Base-by-base conservation (phyloP, 2,113 vertebrate species). In the Ifrita kowaldi region DNA sequence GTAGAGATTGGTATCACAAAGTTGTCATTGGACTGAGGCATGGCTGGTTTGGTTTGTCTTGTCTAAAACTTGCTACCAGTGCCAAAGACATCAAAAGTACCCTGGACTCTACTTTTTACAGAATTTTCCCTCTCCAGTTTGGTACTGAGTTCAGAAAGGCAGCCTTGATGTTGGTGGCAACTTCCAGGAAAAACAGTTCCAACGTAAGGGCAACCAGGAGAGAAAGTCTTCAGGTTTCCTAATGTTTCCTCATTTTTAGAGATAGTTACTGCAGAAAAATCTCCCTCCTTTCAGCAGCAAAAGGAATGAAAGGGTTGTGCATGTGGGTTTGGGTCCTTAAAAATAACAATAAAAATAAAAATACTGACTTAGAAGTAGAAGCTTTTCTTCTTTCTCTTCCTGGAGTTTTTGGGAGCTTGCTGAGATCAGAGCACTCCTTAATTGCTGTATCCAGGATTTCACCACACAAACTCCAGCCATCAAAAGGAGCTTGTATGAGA, bases 361-460 rank as follows among this genome's bases (percentile, higher is more conserved):
- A 42, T 16, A 74, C 12, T 70, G 77, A 44, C 71, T 84, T 67
- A 88, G 64, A 95, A 94, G 47, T 26, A 76, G 90, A 63, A 89
- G 68, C 27, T 84, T 87, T 90, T 89, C 50, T 86, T 88, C 86
- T 81, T 63, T 86, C 47, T 84, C 73, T 84, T 90, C 86, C 76
- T 56, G 52, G 47, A 88, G 89, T 33, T 50, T 84, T 57, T 9
- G 65, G 76, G 86, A 93, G 64, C 83, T 93, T 74, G 80, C 84
- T 95, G 95, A 92, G 89, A 95, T 93, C 91, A 93, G 89, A 95
- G 83, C 78, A 39, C 83, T 92, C 83, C 64, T 95, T 96, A 95
- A 97, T 95, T 95, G 89, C 95, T 89, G 42, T 5, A 87, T 59
- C 60, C 84, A 93, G 63, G 69, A 92, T 57, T 84, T 86, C 93